phyloP scores from a whole-genome alignment of 2,113 vertebrate genomes.

The Plestiodon gilberti region DNA sequence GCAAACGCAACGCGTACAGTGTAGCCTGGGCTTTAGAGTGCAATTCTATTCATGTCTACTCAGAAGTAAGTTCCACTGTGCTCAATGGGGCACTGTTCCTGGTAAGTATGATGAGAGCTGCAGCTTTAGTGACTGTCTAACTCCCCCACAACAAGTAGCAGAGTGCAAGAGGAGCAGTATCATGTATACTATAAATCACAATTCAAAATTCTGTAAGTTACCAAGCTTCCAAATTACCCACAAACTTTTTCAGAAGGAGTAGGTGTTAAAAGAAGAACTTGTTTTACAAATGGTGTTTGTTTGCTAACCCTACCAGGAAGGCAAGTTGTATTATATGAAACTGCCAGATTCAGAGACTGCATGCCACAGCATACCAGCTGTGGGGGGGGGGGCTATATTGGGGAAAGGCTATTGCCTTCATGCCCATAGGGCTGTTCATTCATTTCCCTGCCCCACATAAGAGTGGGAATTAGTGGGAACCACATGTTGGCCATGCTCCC shows the following conservation, averaged over 20 bases:
- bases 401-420: neutral
- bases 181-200: too few species aligned
- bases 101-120: too few species aligned
- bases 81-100: too few species aligned
- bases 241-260: neutral
- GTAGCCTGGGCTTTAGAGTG: too few species aligned
- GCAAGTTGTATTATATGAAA: neutral
- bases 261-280: neutral
- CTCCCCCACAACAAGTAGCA: neutral
- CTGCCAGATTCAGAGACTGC: neutral
- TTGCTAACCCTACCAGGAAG: neutral
- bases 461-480: too few species aligned
- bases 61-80: too few species aligned
- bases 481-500: too few species aligned
- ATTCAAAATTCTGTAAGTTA: neutral
- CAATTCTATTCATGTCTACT: too few species aligned
- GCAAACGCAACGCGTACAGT: too few species aligned
- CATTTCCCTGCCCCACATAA: too few species aligned
- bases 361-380: neutral
- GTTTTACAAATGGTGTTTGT: neutral
- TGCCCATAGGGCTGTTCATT: neutral
- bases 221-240: neutral
- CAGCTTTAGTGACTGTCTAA: neutral
- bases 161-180: neutral
- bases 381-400: neutral